Evolutionary conservation across 2,888 invertebrate genomes (phyloP).

Genomic region (Folsomia manolachei): DNA sequence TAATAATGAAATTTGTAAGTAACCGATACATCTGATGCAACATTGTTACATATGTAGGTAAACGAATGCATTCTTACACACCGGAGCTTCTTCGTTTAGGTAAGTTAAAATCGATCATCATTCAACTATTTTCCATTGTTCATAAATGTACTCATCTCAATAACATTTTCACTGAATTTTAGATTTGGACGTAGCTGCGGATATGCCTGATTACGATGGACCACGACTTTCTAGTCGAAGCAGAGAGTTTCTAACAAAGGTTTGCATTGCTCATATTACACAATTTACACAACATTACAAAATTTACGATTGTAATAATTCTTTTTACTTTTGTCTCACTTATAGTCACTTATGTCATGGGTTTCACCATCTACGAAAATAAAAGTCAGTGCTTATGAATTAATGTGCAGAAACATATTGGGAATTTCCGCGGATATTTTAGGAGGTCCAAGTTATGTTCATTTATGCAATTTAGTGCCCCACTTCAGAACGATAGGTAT

Average conservation of each 20-base stretch:
- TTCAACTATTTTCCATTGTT: no score
- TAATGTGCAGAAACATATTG: background rate
- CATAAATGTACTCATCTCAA: no score
- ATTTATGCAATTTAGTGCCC: background rate
- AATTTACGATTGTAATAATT: background rate
- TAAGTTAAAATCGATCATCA: no score
- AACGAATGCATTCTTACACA: background rate
- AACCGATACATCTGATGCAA: background rate
- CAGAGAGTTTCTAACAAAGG: background rate
- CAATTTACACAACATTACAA: background rate
- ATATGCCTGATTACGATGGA: background rate
- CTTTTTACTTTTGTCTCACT: no score
- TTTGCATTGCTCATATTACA: no score
- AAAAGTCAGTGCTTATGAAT: background rate
- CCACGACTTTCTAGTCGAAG: background rate
- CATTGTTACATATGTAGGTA: background rate
- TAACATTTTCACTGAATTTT: no score
- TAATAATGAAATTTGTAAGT: background rate
- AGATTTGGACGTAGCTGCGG: background rate
- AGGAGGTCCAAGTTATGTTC: background rate
- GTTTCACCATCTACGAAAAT: background rate
- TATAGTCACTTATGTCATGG: background rate
- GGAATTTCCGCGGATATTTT: background rate
- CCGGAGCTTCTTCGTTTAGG: background rate
- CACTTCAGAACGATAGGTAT: background rate